phyloP scores from a whole-genome alignment of 1,140 invertebrate genomes.

The Papilio polytes region DNA sequence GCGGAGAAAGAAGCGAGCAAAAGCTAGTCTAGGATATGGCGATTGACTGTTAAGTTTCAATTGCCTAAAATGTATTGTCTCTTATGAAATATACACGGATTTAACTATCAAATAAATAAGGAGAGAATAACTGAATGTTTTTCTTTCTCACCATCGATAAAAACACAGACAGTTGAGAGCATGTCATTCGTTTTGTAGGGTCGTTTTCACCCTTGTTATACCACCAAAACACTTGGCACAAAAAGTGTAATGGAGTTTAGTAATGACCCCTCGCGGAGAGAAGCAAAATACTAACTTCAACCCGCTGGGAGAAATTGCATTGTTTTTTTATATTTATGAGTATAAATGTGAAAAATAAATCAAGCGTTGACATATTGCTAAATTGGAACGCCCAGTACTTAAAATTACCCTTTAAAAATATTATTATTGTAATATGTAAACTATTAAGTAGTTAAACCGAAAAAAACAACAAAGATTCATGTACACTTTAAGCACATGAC shows the following conservation, averaged over 20 bases:
- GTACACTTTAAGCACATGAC: too few species aligned
- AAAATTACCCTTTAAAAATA: not conserved
- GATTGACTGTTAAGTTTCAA: not conserved
- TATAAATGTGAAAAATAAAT: not conserved
- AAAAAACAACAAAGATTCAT: too few species aligned
- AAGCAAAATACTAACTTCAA: slow-evolving; percentile 64
- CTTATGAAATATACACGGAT: not conserved
- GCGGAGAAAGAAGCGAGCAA: too few species aligned
- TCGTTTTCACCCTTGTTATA: slow-evolving; percentile 82
- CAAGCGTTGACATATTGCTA: slow-evolving; percentile 12
- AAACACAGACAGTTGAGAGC: slow-evolving; percentile 66
- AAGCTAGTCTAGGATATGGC: not conserved
- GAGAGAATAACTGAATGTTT: slow-evolving; percentile 53
- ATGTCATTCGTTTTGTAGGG: slow-evolving; percentile 78
- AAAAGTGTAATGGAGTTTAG: slow-evolving; percentile 80
- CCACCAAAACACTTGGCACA: slow-evolving; percentile 80
- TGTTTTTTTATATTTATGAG: slow-evolving; percentile 55
- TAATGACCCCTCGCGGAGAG: slow-evolving; percentile 74
- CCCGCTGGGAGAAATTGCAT: slow-evolving; percentile 61
- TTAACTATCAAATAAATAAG: slow-evolving; percentile 6
- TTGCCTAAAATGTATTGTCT: not conserved
- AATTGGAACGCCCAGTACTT: not conserved
- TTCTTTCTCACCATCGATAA: slow-evolving; percentile 63
- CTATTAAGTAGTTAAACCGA: not conserved
- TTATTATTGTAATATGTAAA: not conserved